A percentile compares a stretch with the other conserved stretches of the same genome.
phyloP scores from a whole-genome alignment of 2,888 invertebrate genomes.

The Caenorhabditis angaria region DNA sequence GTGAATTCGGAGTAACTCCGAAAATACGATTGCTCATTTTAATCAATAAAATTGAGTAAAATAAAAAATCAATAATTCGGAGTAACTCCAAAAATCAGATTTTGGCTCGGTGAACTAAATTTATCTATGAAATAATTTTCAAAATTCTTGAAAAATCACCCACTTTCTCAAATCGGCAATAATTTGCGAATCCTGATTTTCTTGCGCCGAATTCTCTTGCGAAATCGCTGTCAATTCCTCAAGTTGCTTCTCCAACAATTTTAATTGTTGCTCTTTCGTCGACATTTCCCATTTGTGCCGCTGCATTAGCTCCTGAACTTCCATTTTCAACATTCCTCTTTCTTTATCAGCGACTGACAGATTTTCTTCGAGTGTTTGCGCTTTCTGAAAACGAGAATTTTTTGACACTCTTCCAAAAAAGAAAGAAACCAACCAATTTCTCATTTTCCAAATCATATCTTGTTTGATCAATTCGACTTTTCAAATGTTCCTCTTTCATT shows the following conservation, averaged over 20 bases:
- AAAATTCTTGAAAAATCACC: neutral
- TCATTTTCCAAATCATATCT: slow-evolving; percentile 43
- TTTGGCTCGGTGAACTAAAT: too few relatives aligned
- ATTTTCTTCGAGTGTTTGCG: slow-evolving; percentile 80
- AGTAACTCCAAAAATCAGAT: too few relatives aligned
- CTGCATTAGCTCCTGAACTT: slow-evolving; percentile 53
- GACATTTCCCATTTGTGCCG: slow-evolving; percentile 50
- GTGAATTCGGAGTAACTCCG: too few relatives aligned
- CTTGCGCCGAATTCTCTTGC: slow-evolving; percentile 73
- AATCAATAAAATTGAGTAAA: too few relatives aligned
- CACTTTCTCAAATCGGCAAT: slow-evolving; percentile 30
- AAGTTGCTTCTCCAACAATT: slow-evolving; percentile 28
- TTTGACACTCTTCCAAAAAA: neutral
- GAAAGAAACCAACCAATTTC: slow-evolving; percentile 17
- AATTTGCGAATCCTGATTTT: slow-evolving; percentile 22
- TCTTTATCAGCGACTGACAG: slow-evolving; percentile 93
- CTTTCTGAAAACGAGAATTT: slow-evolving; percentile 17
- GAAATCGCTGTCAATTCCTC: slow-evolving; percentile 33
- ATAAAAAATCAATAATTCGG: too few relatives aligned
- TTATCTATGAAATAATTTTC: neutral
- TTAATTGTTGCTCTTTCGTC: slow-evolving; percentile 34
- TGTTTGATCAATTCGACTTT: slow-evolving; percentile 21
- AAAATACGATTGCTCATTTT: too few relatives aligned
- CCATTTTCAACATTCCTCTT: slow-evolving; percentile 82
- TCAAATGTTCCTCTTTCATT: slow-evolving; percentile 37